Percentiles rank a stretch among this genome's conserved stretches.
Conservation (phyloP, 2,888 invertebrate species). For the Drosophila koepferae region DNA sequence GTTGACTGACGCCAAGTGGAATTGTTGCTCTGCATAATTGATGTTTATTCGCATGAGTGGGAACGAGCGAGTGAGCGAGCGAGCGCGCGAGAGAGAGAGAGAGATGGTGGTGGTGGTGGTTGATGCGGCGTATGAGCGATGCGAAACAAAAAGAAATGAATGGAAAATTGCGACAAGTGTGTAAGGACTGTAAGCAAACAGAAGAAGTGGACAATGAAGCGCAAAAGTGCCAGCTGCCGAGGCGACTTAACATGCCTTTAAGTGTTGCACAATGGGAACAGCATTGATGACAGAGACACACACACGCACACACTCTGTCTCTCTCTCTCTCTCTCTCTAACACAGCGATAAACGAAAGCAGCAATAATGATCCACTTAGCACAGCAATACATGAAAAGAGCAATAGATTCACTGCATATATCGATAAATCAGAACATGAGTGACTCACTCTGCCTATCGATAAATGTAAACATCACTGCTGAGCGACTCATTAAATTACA, state of each 20-base stretch:
- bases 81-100: background rate
- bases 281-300: too few species aligned
- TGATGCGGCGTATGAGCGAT: slow-evolving; percentile 40
- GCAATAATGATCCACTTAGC: background rate
- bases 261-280: background rate
- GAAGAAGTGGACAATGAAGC: background rate
- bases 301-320: too few species aligned
- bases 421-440: too few species aligned
- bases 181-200: slow-evolving; percentile 4
- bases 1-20: slow-evolving; percentile 18
- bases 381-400: too few species aligned
- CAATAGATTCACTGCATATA: too few species aligned
- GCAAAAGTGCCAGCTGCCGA: background rate
- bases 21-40: slow-evolving; percentile 48
- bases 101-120: background rate
- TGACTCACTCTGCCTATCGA: too few species aligned
- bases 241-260: background rate
- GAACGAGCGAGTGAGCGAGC: too few species aligned
- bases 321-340: too few species aligned
- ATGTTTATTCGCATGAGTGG: slow-evolving; percentile 30
- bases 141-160: background rate
- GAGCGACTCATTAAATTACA: too few species aligned
- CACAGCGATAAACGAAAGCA: background rate
- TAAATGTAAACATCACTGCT: too few species aligned
- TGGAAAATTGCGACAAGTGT: slow-evolving; percentile 8